A percentile compares a stretch with the other conserved stretches of the same genome.
These are phyloP conservation scores for Nothoprocta pentlandii DNA, from an alignment of 2,113 vertebrate genomes.

Conservation along the genomic window DNA sequence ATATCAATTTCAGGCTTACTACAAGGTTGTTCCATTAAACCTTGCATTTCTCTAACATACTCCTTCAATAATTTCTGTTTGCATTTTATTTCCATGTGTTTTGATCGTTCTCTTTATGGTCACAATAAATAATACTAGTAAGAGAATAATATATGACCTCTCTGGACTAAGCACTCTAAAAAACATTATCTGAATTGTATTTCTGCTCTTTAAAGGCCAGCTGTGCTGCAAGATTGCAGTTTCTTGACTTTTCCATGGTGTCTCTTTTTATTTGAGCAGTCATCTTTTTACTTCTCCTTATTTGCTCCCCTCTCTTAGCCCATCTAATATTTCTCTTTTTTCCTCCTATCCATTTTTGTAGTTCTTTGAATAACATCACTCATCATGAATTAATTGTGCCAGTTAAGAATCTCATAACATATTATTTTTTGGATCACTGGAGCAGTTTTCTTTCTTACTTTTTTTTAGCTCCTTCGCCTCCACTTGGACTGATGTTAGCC, in stretches of 20 bases:
- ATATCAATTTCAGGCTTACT: conserved; percentile 32
- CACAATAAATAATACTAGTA: background rate
- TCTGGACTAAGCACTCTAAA: background rate
- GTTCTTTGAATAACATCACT: background rate
- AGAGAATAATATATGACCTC: background rate
- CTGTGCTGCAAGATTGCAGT: background rate
- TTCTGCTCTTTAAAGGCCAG: background rate
- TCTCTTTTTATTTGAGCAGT: background rate
- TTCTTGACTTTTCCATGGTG: background rate
- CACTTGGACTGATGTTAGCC: too few relatives aligned
- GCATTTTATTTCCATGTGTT: background rate
- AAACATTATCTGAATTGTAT: background rate
- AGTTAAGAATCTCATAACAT: background rate
- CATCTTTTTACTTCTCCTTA: background rate
- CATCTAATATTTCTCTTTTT: background rate
- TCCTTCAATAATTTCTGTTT: conserved; percentile 6
- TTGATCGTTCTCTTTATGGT: conserved; percentile 14
- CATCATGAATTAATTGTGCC: background rate
- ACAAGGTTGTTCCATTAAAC: conserved; percentile 26
- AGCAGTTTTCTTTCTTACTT: background rate
- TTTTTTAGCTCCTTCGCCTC: background rate
- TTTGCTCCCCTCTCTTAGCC: background rate
- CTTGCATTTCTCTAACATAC: conserved; percentile 11
- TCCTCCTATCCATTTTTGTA: background rate
- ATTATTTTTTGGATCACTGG: background rate